Evolutionary conservation across 2,113 vertebrate genomes (phyloP), one percentile per base, ranked within the genome.

Genomic region (Lipophrys pholis): DNA sequence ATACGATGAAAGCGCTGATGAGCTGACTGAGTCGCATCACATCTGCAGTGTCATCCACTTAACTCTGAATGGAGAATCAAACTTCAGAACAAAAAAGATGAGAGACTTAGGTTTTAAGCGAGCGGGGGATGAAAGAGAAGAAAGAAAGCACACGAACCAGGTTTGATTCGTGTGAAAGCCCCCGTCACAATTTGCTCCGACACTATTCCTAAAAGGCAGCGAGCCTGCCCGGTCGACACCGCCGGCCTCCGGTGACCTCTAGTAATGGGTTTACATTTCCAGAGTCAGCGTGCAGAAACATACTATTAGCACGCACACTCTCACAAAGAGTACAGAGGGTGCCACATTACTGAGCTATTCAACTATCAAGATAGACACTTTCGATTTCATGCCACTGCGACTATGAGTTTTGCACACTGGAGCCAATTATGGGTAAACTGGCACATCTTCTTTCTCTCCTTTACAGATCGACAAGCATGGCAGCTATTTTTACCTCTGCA

Each of bases 401-500:
- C 56, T 49, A 14, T 46, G 75, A 56, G 57, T 76, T 73, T 67
- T 74, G 56, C 78, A 73, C 66, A 53, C 36, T 52, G 48, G 35
- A 46, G 67, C 55, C 87, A 87, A 78, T 88, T 81, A 83, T 5
- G 38, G 64, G 63, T 73, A 79, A 82, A 82, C 75, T 42, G 14
- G 40, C 69, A 56, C 59, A 41, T 86, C 59, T 59, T 75, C 69
- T 65, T 56, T 76, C 65, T 79, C 56, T 35, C 53, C 15, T 66
- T 87, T 76, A 75, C 61, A 90, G 78, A 87, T 82, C 73, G 58
- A 85, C 86, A 81, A 82, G 73, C 67, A 48, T 43, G 15, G 73
- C 63, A 15, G 76, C 81, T 93, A 93, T 92, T 93, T 93, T 89
- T 92, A 90, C 70, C 79, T 56, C 66, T 21, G 74, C 71, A 83